Base-by-base conservation (phyloP, 2,113 vertebrate genomes). In the Nannobrachium achirus region DNA sequence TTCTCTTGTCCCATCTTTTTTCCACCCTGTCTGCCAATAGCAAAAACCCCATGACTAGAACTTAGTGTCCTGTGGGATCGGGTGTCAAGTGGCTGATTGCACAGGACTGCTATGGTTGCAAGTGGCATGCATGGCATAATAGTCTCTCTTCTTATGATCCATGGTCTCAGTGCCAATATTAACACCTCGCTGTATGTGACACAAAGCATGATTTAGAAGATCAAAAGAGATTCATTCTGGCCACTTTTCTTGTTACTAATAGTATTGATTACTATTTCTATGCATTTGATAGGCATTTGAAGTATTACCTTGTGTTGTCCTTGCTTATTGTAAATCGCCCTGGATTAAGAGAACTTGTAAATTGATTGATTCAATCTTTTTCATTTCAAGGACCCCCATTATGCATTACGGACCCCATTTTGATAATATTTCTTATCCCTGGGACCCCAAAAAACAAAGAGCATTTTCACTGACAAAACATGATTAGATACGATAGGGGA, bases 21-120 rank as follows among this genome's bases (percentile, higher is more conserved):
- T 92, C 90, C 90, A 80, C 25, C 78, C 50, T 13, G 60, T 73
- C 69, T 88, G 89, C 89, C 90, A 92, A 71, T 63, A 69, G 63
- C 72, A 82, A 82, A 86, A 77, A 78, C 82, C 87, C 84, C 61
- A 71, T 80, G 77, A 82, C 78, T 66, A 16, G 76, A 72, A 81
- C 71, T 64, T 75, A 63, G 71, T 69, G 79, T 84, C 81, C 87
- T 82, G 84, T 87, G 67, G 70, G 87, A 85, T 89, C 84, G 44
- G 57, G 66, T 92, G 68, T 87, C 86, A 7, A 40, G 67, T 10
- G 48, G 40, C 71, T 86, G 71, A 81, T 76, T 78, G 73, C 76
- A 51, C 58, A 55, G 69, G 25, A 79, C 64, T 62, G 46, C 78
- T 52, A 68, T 20, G 69, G 69, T 63, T 64, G 64, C 74, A 63